phyloP scores from a whole-genome alignment of 2,888 invertebrate species.

The Apamea epomidion region DNA sequence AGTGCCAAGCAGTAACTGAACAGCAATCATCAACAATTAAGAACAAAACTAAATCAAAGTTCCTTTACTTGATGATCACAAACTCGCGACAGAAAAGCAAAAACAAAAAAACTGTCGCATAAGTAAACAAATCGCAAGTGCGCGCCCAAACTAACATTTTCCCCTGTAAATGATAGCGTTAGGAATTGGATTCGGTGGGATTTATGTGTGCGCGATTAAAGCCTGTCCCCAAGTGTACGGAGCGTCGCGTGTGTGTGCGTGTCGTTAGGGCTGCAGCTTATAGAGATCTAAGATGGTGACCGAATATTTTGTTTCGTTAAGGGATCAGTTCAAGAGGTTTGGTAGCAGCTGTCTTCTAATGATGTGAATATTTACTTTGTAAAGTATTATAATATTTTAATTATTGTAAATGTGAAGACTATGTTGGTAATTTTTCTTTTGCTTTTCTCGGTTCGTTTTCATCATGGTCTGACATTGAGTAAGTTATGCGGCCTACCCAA shows the following conservation, averaged over 20 bases:
- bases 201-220: conserved; percentile 76
- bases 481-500: no score
- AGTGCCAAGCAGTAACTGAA: background rate
- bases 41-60: background rate
- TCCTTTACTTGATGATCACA: background rate
- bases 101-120: background rate
- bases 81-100: background rate
- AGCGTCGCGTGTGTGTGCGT: conserved; percentile 45
- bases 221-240: conserved; percentile 63
- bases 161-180: conserved; percentile 75
- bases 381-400: no score
- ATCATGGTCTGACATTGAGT: no score
- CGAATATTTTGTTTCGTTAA: background rate
- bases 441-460: no score
- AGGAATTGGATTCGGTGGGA: conserved; percentile 74
- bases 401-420: no score
- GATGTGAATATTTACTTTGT: no score
- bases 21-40: background rate
- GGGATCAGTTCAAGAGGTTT: background rate
- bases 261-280: conserved; percentile 48
- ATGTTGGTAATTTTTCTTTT: no score
- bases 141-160: conserved; percentile 57
- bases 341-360: background rate
- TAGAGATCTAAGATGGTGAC: background rate
- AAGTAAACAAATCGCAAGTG: conserved; percentile 48